phyloP scores from a whole-genome alignment of 1,140 invertebrate species.

The Aphelinus certus region DNA sequence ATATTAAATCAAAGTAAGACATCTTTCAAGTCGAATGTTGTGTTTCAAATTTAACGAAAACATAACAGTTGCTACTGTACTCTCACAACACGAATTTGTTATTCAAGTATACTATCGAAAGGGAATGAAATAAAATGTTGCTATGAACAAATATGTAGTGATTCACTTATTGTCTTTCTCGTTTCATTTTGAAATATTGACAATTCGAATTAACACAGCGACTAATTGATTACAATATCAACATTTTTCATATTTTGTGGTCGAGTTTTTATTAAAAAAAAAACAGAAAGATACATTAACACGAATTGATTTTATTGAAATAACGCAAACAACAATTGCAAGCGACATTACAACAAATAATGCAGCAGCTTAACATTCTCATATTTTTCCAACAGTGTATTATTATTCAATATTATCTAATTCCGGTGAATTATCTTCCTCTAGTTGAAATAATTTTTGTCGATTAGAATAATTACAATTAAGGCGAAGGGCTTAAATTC shows the following conservation, averaged over 20 bases:
- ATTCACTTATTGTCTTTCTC: constrained; percentile 22
- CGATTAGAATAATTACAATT: too few species aligned
- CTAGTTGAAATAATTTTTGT: too few species aligned
- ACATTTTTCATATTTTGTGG: constrained; percentile 9
- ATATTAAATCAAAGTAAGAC: constrained; percentile 40
- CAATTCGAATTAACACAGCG: constrained; percentile 32
- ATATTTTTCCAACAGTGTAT: constrained; percentile 42
- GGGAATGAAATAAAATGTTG: constrained; percentile 33
- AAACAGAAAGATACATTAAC: constrained; percentile 3
- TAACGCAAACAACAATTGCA: background rate
- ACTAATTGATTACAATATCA: constrained; percentile 24
- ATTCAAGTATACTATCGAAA: constrained; percentile 25
- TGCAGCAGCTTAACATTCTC: constrained; percentile 23
- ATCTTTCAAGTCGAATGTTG: constrained; percentile 32
- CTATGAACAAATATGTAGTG: constrained; percentile 20
- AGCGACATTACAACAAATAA: background rate
- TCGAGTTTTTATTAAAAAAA: background rate
- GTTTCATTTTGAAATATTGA: background rate
- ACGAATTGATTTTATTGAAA: background rate
- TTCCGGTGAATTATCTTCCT: too few species aligned
- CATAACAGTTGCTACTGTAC: constrained; percentile 33
- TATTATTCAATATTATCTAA: constrained; percentile 26
- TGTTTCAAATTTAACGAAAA: constrained; percentile 2
- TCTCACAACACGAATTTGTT: constrained; percentile 27
- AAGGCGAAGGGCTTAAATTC: too few species aligned